Conservation (phyloP, 2,113 vertebrate genomes). For the Columbina picui region DNA sequence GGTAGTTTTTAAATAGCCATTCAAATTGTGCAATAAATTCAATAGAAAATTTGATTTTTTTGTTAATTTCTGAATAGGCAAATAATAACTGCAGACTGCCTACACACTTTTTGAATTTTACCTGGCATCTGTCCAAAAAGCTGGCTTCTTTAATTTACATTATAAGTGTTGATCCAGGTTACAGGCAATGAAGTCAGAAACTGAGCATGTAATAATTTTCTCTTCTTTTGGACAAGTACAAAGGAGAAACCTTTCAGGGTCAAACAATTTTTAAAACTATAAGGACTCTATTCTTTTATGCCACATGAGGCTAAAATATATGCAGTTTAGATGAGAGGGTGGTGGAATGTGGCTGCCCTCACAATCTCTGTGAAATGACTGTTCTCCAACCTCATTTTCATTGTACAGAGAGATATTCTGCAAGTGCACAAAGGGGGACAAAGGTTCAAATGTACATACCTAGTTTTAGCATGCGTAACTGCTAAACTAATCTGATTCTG, state of each 20-base stretch:
- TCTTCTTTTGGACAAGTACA: constrained; percentile 1
- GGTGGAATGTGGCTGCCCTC: background rate
- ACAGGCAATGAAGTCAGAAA: constrained; percentile 56
- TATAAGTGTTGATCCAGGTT: constrained; percentile 47
- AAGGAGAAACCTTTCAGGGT: constrained; percentile 40
- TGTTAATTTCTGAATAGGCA: constrained; percentile 41
- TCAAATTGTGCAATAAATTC: background rate
- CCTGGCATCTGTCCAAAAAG: constrained; percentile 16
- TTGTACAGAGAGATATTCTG: background rate
- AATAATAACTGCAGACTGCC: constrained; percentile 25
- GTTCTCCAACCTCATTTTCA: constrained; percentile 1
- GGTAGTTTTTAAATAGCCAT: background rate
- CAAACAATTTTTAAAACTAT: constrained; percentile 38
- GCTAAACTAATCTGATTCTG: background rate
- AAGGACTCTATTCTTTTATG: constrained; percentile 13
- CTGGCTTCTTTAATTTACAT: constrained; percentile 59
- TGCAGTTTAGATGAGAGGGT: constrained; percentile 1
- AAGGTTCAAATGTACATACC: background rate
- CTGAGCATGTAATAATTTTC: constrained; percentile 42
- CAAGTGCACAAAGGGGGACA: background rate
- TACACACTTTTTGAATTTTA: constrained; percentile 13
- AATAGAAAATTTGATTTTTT: background rate
- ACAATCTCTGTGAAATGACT: background rate
- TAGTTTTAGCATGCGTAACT: background rate
- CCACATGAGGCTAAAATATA: background rate